Base-by-base conservation (phyloP, 2,888 invertebrate species). In the Nemoura dubitans region DNA sequence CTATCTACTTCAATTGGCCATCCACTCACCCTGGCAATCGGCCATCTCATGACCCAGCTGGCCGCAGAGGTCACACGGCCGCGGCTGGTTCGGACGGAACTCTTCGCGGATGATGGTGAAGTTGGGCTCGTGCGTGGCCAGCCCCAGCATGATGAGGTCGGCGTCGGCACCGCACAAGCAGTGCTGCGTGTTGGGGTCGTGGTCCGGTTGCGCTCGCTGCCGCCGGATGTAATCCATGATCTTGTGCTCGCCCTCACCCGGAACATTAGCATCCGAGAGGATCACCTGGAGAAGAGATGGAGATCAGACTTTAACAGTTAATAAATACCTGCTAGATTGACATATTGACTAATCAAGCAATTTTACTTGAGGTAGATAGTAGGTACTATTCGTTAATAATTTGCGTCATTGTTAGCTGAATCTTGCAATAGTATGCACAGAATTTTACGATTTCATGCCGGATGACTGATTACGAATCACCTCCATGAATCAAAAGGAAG, bases 191-290 rank as follows among this genome's bases (percentile, higher is more conserved):
- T 99, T 99, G 0, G 99, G 98, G 92, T 99, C 98, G 92, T 99
- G 98, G 91, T 97, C 96, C 0, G 98, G 97, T 91, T 98, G 97
- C 10, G 96, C 96, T 91, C 99, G 95, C 92, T 99, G 99, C 90
- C 95, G 95, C n/a, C 99, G 94, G 89, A 99, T 98, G 91, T 95
- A 99, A 92, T 99, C 99, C 99, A 99, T 99, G 89, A 99, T 99
- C 93, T 99, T 99, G 91, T 99, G 99, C 92, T 99, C 99, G 0
- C 99, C 98, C 92, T 98, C 98, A 6, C 98, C 98, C 0, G 98
- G 98, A 5, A 98, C 98, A 92, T 99, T 99, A 0, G 99, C 99
- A 92, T 99, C 99, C 0, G 99, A 99, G n/a, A 99, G 93, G 90
- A 99, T 97, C 10, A 97, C 96, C 59, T 59, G 59, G 59, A 59